A percentile compares a stretch with the other conserved stretches of the same genome.
These are phyloP conservation scores for Dryas iulia DNA, from an alignment of 1,140 invertebrate genomes.

Conservation along the genomic window DNA sequence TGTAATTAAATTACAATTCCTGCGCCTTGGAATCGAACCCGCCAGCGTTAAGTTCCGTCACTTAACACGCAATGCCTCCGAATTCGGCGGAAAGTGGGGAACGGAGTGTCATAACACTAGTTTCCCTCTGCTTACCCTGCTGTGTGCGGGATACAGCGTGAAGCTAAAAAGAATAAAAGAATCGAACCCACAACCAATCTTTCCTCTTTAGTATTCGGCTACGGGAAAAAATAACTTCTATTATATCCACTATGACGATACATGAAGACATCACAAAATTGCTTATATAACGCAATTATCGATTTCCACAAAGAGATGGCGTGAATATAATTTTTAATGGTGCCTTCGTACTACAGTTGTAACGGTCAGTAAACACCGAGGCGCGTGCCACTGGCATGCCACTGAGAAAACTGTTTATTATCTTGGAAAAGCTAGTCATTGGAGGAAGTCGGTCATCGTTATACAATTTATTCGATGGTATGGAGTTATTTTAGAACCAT, in stretches of 20 bases:
- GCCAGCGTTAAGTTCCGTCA: no score
- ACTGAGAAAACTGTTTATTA: constrained; percentile 19
- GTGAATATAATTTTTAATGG: constrained; percentile 29
- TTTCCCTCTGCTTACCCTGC: no score
- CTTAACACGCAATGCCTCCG: no score
- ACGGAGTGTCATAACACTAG: no score
- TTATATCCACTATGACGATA: background rate
- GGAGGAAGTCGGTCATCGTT: constrained; percentile 7
- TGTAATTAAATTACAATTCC: no score
- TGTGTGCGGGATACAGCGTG: background rate
- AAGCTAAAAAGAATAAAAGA: background rate
- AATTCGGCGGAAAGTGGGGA: no score
- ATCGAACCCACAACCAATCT: no score
- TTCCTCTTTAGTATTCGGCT: no score
- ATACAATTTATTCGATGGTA: background rate
- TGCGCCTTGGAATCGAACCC: no score
- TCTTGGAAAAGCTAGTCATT: constrained; percentile 8
- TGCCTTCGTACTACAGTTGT: constrained; percentile 25
- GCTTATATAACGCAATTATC: background rate
- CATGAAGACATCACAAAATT: background rate
- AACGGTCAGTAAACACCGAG: constrained; percentile 22
- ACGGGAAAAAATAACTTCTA: no score
- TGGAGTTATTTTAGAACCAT: background rate
- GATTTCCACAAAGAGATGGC: constrained; percentile 10
- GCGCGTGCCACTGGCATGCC: constrained; percentile 18